Conservation (phyloP, 2,888 invertebrate genomes). For the Heliconius ismenius region DNA sequence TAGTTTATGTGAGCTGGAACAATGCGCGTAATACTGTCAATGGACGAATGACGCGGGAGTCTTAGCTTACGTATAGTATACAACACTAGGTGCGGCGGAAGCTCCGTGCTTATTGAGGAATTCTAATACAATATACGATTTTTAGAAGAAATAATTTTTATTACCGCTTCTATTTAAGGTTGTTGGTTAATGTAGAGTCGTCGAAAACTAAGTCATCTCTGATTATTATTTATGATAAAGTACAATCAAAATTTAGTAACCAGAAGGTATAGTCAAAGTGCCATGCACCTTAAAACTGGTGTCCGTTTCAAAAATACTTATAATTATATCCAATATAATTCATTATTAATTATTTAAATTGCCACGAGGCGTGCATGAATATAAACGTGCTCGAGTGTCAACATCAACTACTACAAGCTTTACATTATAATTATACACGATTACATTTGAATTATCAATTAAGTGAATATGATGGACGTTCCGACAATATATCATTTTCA, state of each 20-base stretch:
- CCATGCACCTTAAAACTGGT: conserved; percentile 28
- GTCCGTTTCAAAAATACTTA: conserved; percentile 32
- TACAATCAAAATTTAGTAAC: conserved; percentile 32
- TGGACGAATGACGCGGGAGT: conserved; percentile 58
- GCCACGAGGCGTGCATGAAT: conserved; percentile 34
- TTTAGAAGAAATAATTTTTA: background rate
- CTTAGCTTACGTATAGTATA: conserved; percentile 53
- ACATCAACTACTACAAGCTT: conserved; percentile 29
- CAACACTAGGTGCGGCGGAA: conserved; percentile 64
- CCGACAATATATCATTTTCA: background rate
- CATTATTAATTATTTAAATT: conserved; percentile 21
- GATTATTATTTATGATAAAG: conserved; percentile 26
- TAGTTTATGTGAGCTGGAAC: conserved; percentile 54
- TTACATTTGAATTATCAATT: conserved; percentile 7
- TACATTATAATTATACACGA: conserved; percentile 16
- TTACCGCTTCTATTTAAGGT: conserved; percentile 12
- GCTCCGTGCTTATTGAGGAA: conserved; percentile 63
- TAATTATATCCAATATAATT: conserved; percentile 21
- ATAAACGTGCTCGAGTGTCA: conserved; percentile 32
- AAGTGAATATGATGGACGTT: conserved; percentile 28
- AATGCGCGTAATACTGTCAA: conserved; percentile 63
- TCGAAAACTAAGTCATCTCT: conserved; percentile 39
- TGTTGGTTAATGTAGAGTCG: conserved; percentile 35
- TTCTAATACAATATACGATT: conserved; percentile 60
- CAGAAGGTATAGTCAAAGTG: conserved; percentile 29